Conservation (phyloP, 2,888 invertebrate species). For the Furcula furcula region DNA sequence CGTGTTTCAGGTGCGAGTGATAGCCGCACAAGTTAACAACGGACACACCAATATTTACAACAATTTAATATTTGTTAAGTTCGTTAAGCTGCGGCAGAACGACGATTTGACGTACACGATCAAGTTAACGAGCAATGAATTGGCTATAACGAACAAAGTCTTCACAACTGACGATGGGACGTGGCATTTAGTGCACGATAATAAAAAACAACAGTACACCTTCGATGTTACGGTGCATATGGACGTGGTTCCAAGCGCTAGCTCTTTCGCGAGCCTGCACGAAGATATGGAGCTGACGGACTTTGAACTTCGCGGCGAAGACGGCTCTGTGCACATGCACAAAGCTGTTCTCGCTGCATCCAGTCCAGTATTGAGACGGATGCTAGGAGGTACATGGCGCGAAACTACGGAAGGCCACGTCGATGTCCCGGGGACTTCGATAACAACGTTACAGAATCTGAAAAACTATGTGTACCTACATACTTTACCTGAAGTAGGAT, state of each 20-base stretch:
- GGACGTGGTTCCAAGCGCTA: slow-evolving; percentile 33
- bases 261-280: slow-evolving; percentile 37
- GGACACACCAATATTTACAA: slow-evolving; percentile 37
- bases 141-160: slow-evolving; percentile 29
- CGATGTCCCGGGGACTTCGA: slow-evolving; percentile 40
- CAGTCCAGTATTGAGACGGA: slow-evolving; percentile 46
- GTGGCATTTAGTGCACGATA: slow-evolving; percentile 44
- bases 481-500: slow-evolving; percentile 1
- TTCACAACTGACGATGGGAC: slow-evolving; percentile 46
- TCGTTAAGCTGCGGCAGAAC: slow-evolving; percentile 29
- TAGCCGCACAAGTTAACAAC: slow-evolving; percentile 36
- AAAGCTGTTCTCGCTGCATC: slow-evolving; percentile 45
- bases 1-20: slow-evolving; percentile 37
- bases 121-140: slow-evolving; percentile 34
- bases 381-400: slow-evolving; percentile 49
- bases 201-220: slow-evolving; percentile 35
- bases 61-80: slow-evolving; percentile 40
- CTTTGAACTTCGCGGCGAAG: slow-evolving; percentile 47
- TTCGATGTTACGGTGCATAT: slow-evolving; percentile 37
- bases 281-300: slow-evolving; percentile 49
- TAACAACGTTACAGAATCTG: slow-evolving; percentile 39
- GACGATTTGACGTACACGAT: slow-evolving; percentile 40
- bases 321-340: slow-evolving; percentile 48
- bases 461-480: slow-evolving; percentile 51
- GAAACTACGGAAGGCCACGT: slow-evolving; percentile 43